Conservation (phyloP, 64 coral and sea anemone genomes). For the Porites lutea region DNA sequence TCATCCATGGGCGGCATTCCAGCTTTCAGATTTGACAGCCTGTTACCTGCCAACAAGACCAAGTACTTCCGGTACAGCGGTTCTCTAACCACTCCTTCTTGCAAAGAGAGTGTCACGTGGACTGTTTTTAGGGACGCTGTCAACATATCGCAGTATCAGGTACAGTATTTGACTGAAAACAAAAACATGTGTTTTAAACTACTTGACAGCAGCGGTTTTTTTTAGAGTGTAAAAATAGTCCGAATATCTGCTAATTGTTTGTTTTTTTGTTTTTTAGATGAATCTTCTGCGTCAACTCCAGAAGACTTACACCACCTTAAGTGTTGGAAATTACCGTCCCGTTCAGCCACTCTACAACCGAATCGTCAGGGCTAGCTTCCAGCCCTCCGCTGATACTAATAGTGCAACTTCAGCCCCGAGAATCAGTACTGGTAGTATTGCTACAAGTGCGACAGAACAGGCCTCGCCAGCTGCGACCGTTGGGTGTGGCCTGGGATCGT, state of each 20-base stretch:
- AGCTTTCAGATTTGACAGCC: conserved; percentile 2
- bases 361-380: conserved; percentile 48
- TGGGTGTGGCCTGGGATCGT: neutral
- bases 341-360: conserved; percentile 69
- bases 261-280: conserved; percentile 31
- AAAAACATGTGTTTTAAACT: neutral
- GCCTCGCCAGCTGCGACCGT: neutral
- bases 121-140: conserved; percentile 57
- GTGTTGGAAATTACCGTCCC: conserved; percentile 52
- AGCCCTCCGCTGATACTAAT: neutral
- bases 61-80: conserved; percentile 82
- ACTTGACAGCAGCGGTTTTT: too few relatives aligned
- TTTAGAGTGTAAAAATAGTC: neutral
- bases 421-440: neutral
- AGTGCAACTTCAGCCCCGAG: neutral
- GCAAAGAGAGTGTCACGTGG: conserved; percentile 79
- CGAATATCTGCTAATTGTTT: neutral
- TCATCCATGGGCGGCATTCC: neutral
- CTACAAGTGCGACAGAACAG: neutral
- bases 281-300: conserved; percentile 63
- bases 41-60: conserved; percentile 42
- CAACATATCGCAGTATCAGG: conserved; percentile 68
- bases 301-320: neutral
- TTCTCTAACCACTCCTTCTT: conserved; percentile 73
- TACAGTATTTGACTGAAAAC: neutral